Evolutionary conservation across 2,797 vertebrate genomes (phyloP).

Genomic region (Limnodromus scolopaceus): DNA sequence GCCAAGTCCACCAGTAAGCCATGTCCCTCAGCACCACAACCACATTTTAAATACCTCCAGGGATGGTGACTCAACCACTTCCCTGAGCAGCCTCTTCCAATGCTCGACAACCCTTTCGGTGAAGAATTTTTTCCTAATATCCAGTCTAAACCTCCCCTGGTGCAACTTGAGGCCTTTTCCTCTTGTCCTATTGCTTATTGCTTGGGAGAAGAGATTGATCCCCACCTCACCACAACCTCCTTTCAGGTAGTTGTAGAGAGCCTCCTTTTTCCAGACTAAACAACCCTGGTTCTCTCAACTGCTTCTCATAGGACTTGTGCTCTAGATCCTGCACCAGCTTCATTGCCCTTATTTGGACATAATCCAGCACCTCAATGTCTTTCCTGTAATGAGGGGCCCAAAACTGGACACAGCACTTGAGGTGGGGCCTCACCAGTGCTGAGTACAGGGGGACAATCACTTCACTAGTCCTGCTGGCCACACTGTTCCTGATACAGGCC

Average conservation of each 20-base stretch:
- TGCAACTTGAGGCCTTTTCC: neutral
- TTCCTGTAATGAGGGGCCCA: neutral
- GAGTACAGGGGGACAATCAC: neutral
- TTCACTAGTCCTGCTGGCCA: neutral
- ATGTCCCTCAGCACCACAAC: neutral
- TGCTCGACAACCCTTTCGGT: neutral
- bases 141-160: neutral
- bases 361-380: neutral
- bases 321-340: neutral
- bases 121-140: neutral
- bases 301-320: neutral
- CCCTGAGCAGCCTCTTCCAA: neutral
- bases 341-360: neutral
- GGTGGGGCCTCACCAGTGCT: neutral
- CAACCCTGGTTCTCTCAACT: neutral
- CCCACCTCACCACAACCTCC: neutral
- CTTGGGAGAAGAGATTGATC: neutral
- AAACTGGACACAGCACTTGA: neutral
- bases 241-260: neutral
- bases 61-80: neutral
- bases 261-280: neutral
- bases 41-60: neutral
- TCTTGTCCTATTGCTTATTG: neutral
- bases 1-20: neutral
- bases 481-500: neutral